phyloP scores from a whole-genome alignment of 2,888 invertebrate genomes.

The Eulithis testata region DNA sequence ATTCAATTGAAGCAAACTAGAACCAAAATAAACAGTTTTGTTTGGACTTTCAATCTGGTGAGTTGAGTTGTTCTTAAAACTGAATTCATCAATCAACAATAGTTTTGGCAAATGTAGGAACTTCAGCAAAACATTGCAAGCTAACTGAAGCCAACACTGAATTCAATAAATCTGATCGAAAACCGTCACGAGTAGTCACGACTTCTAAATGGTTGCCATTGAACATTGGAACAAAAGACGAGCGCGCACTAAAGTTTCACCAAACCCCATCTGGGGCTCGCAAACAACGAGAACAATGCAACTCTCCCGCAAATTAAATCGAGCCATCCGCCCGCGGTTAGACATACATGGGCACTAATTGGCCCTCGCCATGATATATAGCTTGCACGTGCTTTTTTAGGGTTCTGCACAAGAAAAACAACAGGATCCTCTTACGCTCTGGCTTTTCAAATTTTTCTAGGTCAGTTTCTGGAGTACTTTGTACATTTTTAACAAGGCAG shows the following conservation, averaged over 20 bases:
- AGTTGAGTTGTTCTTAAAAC: conserved; percentile 5
- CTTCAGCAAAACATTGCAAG: conserved; percentile 32
- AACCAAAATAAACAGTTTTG: conserved; percentile 11
- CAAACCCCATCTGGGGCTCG: conserved; percentile 56
- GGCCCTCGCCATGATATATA: conserved; percentile 63
- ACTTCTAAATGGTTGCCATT: conserved; percentile 52
- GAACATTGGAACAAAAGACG: conserved; percentile 62
- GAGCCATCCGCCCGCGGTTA: conserved; percentile 54
- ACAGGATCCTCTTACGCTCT: background rate
- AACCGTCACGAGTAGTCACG: conserved; percentile 50
- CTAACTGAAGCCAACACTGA: conserved; percentile 43
- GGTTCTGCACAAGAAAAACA: background rate
- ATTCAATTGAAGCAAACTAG: conserved; percentile 9
- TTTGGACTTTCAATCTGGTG: background rate
- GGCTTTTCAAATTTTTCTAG: too few relatives aligned
- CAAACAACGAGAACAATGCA: conserved; percentile 67
- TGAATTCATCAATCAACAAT: conserved; percentile 8
- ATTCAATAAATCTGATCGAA: conserved; percentile 54
- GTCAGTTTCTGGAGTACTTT: too few relatives aligned
- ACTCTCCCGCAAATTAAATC: conserved; percentile 65
- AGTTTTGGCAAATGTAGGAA: conserved; percentile 25
- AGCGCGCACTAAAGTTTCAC: conserved; percentile 54
- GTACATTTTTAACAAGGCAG: too few relatives aligned
- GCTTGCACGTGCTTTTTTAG: conserved; percentile 56
- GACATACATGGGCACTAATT: conserved; percentile 69